Conservation (phyloP, 30 jellyfish, hydroid and myxozoan species). For the Aurelia sp. region DNA sequence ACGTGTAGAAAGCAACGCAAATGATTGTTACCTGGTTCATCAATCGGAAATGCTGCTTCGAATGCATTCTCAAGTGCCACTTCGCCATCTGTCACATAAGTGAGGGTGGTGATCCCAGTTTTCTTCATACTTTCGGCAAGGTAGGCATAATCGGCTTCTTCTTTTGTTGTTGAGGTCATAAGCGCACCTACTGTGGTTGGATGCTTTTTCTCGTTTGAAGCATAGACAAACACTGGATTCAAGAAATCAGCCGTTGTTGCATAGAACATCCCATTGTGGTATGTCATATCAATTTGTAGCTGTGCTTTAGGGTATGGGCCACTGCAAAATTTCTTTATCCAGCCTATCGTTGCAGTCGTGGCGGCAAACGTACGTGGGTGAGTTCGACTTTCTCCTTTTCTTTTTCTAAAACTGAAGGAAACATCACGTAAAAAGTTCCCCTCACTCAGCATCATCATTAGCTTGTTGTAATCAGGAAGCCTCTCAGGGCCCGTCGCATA, state of each 20-base stretch:
- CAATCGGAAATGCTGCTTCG: no score
- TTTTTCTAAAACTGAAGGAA: not conserved
- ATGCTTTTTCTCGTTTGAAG: constrained; percentile 4
- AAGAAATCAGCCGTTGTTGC: constrained; percentile 11
- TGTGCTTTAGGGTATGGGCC: constrained; percentile 33
- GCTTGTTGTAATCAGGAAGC: constrained; percentile 34
- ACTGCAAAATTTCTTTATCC: constrained; percentile 15
- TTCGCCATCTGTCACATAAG: constrained; percentile 44
- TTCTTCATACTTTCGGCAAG: constrained; percentile 12
- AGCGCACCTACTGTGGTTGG: constrained; percentile 39
- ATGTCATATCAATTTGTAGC: constrained; percentile 32
- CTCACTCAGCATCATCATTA: constrained; percentile 28
- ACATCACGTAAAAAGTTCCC: constrained; percentile 36
- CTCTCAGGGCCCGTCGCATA: constrained; percentile 26
- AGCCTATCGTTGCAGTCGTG: constrained; percentile 11
- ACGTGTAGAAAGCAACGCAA: no score
- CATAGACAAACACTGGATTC: constrained; percentile 35
- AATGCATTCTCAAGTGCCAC: constrained; percentile 34
- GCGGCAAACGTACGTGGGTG: constrained; percentile 49
- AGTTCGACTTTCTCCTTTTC: constrained; percentile 19
- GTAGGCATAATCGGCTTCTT: constrained; percentile 21
- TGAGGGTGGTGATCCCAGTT: constrained; percentile 20
- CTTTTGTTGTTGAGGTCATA: constrained; percentile 19
- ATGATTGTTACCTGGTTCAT: no score
- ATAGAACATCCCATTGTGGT: constrained; percentile 33